Evolutionary conservation across 2,888 invertebrate species (phyloP).

Genomic region (Pollenia griseotomentosa): DNA sequence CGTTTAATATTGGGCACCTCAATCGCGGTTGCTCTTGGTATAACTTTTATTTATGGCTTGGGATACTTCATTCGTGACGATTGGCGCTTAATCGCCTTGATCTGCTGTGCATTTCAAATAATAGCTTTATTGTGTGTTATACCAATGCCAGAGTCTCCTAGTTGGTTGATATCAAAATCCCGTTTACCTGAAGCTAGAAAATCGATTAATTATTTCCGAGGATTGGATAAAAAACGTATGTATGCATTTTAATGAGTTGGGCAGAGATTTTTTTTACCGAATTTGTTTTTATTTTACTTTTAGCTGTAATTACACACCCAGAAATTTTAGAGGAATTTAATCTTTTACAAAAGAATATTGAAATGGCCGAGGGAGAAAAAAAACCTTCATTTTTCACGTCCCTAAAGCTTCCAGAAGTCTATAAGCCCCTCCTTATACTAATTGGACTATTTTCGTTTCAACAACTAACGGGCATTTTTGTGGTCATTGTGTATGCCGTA

Average conservation of each 20-base stretch:
- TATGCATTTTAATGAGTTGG: not conserved
- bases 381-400: conserved; percentile 78
- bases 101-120: conserved; percentile 81
- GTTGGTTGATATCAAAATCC: conserved; percentile 88
- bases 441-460: conserved; percentile 88
- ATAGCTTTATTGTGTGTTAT: conserved; percentile 84
- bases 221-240: conserved; percentile 83
- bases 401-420: conserved; percentile 81
- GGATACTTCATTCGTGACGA: conserved; percentile 85
- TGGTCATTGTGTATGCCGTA: conserved; percentile 89
- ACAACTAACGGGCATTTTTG: conserved; percentile 90
- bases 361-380: conserved; percentile 77
- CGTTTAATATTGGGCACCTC: conserved; percentile 87
- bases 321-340: conserved; percentile 80
- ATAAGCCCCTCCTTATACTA: conserved; percentile 84
- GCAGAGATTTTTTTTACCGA: not conserved
- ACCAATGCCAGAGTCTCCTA: conserved; percentile 88
- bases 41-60: conserved; percentile 87
- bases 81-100: conserved; percentile 81
- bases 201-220: conserved; percentile 87
- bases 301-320: conserved; percentile 79
- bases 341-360: conserved; percentile 78
- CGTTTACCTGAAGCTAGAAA: conserved; percentile 86
- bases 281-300: conserved; percentile 1
- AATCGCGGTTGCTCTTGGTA: conserved; percentile 87